Conservation (phyloP, 2,888 invertebrate species). For the Apamea monoglypha region DNA sequence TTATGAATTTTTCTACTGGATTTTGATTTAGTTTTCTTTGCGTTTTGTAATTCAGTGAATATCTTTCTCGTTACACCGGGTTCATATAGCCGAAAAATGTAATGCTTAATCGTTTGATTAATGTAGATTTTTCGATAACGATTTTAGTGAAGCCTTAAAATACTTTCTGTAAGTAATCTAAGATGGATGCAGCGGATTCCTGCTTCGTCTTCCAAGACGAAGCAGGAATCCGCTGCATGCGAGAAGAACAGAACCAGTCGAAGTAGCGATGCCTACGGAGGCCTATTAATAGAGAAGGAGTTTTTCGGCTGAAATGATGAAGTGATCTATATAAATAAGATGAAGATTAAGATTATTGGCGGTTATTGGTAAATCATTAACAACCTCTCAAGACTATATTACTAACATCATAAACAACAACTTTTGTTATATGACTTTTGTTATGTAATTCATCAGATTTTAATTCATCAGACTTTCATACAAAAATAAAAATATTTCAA, state of each 20-base stretch:
- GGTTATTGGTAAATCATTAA: too few species aligned
- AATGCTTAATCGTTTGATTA: not conserved
- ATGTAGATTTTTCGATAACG: not conserved
- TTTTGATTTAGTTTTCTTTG: constrained; percentile 10
- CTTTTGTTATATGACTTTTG: too few species aligned
- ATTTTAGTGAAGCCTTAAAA: not conserved
- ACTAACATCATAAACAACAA: too few species aligned
- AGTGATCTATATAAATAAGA: too few species aligned
- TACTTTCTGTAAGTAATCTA: not conserved
- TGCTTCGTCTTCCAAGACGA: too few species aligned
- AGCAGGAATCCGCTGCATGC: not conserved
- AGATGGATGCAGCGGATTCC: too few species aligned
- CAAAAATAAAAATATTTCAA: too few species aligned
- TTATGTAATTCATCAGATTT: too few species aligned
- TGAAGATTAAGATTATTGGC: not conserved
- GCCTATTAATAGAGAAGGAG: too few species aligned
- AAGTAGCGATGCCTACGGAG: not conserved
- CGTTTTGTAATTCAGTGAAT: not conserved
- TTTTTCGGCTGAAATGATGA: not conserved
- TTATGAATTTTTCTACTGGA: constrained; percentile 9
- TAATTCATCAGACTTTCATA: too few species aligned
- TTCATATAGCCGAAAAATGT: not conserved
- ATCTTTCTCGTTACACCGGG: not conserved
- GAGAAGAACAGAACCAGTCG: not conserved
- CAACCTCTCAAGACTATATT: too few species aligned